These are phyloP conservation scores for Chaitophorus viminalis DNA, from an alignment of 2,888 invertebrate genomes.

Conservation along the genomic window DNA sequence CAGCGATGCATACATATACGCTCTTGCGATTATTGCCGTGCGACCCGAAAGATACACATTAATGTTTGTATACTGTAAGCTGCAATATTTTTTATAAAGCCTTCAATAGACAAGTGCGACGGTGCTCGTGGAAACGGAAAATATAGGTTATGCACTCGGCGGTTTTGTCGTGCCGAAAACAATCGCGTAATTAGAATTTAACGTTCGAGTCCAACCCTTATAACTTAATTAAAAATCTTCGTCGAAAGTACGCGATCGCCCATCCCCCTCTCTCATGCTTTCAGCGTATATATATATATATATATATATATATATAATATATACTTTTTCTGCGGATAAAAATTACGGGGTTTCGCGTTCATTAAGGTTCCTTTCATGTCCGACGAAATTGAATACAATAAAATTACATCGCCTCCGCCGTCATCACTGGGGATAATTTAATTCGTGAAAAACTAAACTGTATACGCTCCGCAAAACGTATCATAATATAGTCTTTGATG, in stretches of 20 bases:
- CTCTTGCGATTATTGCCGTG: background rate
- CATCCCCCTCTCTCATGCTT: too few relatives aligned
- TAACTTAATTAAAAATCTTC: constrained; percentile 35
- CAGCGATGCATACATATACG: too few relatives aligned
- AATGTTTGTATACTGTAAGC: background rate
- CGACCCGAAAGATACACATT: background rate
- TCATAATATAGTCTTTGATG: constrained; percentile 38
- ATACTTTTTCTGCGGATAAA: background rate
- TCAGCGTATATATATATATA: too few relatives aligned
- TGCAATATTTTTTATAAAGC: background rate
- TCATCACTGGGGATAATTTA: constrained; percentile 19
- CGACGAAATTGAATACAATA: constrained; percentile 4
- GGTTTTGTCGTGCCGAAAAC: background rate
- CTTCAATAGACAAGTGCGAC: background rate
- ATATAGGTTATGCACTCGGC: constrained; percentile 1
- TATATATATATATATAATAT: too few relatives aligned
- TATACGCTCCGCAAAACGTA: background rate
- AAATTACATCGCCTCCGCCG: background rate
- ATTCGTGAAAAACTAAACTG: background rate
- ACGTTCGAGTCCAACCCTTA: background rate
- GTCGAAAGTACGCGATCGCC: background rate
- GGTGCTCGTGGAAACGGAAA: background rate
- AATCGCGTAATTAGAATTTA: constrained; percentile 50
- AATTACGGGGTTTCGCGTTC: constrained; percentile 25
- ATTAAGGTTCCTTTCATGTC: constrained; percentile 26